phyloP scores from a whole-genome alignment of 2,113 vertebrate genomes.

The Antechinus stuartii region DNA sequence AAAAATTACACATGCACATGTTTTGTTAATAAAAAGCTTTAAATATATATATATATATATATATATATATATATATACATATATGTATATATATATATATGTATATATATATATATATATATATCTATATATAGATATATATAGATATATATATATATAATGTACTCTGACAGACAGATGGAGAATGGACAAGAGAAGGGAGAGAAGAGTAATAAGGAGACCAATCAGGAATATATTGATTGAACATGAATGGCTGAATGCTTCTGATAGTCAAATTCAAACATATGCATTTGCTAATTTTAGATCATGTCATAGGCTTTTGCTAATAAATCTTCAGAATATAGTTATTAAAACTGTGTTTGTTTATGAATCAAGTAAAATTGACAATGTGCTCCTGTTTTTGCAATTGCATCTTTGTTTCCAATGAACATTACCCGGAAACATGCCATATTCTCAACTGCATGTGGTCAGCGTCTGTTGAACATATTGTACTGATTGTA shows the following conservation, averaged over 20 bases:
- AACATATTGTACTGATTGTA: not conserved
- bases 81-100: too few relatives aligned
- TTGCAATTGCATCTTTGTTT: not conserved
- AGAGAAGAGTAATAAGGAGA: not conserved
- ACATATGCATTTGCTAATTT: too few relatives aligned
- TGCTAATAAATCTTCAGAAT: not conserved
- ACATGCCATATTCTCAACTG: fast-evolving
- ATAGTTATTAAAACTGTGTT: not conserved
- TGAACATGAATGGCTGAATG: not conserved
- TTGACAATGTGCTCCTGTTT: fast-evolving
- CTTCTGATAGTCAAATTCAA: too few relatives aligned
- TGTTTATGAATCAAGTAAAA: fast-evolving
- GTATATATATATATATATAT: too few relatives aligned
- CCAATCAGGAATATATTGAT: not conserved
- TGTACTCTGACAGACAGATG: not conserved
- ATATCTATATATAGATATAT: too few relatives aligned
- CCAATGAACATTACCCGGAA: not conserved
- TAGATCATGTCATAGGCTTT: not conserved
- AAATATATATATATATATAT: too few relatives aligned
- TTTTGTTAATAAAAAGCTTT: too few relatives aligned
- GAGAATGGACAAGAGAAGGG: not conserved
- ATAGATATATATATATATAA: too few relatives aligned
- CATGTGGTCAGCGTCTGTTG: not conserved
- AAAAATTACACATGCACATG: too few relatives aligned
- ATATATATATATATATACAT: too few relatives aligned